These are phyloP conservation scores for Artibeus lituratus DNA, from an alignment of 2,797 vertebrate species.

Conservation along the genomic window DNA sequence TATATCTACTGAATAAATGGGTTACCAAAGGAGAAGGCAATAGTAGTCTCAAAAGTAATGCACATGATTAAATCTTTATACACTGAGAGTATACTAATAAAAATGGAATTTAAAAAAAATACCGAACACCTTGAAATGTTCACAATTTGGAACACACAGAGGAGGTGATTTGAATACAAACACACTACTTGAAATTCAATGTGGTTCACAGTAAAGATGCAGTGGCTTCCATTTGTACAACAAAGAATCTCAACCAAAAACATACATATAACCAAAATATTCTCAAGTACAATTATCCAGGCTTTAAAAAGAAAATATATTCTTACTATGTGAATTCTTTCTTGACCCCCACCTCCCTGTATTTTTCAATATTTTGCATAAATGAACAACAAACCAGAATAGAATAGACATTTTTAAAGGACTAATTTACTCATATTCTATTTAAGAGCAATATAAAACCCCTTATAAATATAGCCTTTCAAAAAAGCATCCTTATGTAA, in stretches of 20 bases:
- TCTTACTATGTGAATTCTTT: slow-evolving; percentile 59
- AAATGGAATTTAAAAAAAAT: slow-evolving; percentile 16
- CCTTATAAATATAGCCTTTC: slow-evolving; percentile 80
- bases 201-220: slow-evolving; percentile 57
- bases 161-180: slow-evolving; percentile 70
- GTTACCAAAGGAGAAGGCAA: background rate
- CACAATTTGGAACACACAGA: slow-evolving; percentile 47
- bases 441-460: slow-evolving; percentile 77
- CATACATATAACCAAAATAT: slow-evolving; percentile 61
- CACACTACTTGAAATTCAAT: slow-evolving; percentile 68
- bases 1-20: background rate
- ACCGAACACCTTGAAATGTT: slow-evolving; percentile 35
- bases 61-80: slow-evolving; percentile 19
- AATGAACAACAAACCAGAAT: slow-evolving; percentile 74
- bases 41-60: slow-evolving; percentile 23
- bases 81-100: background rate
- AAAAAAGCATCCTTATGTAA: slow-evolving; percentile 81
- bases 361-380: slow-evolving; percentile 73
- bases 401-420: slow-evolving; percentile 77
- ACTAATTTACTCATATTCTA: slow-evolving; percentile 77
- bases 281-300: slow-evolving; percentile 67
- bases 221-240: slow-evolving; percentile 60
- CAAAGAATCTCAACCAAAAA: slow-evolving; percentile 47
- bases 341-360: background rate
- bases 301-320: slow-evolving; percentile 70